phyloP scores from a whole-genome alignment of 2,888 invertebrate genomes.

The Fissipunctia ypsillon region DNA sequence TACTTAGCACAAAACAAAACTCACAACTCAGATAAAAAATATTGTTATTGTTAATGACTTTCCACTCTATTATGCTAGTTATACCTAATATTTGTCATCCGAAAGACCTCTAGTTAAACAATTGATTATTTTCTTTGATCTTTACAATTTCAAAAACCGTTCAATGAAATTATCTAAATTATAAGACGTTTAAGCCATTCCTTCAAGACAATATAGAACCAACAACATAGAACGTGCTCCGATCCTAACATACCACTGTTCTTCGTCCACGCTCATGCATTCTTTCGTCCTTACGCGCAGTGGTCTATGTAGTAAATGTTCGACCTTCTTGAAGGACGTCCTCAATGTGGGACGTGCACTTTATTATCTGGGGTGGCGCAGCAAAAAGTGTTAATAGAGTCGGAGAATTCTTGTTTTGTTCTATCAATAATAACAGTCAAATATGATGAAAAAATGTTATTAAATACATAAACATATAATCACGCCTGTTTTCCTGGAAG shows the following conservation, averaged over 20 bases:
- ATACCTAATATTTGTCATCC: background rate
- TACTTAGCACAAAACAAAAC: too few species aligned
- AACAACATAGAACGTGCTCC: background rate
- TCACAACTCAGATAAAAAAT: too few species aligned
- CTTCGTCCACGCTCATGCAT: conserved; percentile 19
- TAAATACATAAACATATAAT: background rate
- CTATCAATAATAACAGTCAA: background rate
- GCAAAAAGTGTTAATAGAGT: conserved; percentile 10
- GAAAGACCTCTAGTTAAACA: background rate
- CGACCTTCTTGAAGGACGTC: conserved; percentile 55
- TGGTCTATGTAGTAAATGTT: conserved; percentile 6
- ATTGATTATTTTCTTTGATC: background rate
- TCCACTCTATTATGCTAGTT: background rate
- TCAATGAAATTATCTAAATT: background rate
- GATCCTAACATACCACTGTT: background rate
- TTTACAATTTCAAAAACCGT: background rate
- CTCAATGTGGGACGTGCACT: conserved; percentile 36
- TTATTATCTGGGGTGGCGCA: conserved; percentile 20
- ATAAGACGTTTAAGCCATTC: background rate
- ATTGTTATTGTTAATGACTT: background rate
- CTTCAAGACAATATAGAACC: background rate
- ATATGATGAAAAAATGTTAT: background rate
- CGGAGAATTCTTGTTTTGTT: conserved; percentile 5
- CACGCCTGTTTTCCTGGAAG: background rate
- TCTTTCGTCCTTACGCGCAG: conserved; percentile 20